phyloP scores from a whole-genome alignment of 2,888 invertebrate species.

The Ophion slaviceki region DNA sequence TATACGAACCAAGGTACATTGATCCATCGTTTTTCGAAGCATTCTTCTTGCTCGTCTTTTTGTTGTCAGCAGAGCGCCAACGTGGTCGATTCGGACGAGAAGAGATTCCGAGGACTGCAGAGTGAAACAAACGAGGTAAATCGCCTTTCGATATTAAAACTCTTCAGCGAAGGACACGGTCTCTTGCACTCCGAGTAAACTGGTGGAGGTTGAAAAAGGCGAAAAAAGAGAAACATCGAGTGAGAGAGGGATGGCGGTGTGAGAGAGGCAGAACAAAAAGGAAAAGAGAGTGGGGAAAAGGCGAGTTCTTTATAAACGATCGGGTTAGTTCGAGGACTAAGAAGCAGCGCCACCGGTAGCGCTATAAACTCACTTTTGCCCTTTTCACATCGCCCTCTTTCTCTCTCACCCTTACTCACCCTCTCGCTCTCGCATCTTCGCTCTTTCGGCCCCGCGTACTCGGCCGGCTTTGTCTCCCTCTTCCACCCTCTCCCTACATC shows the following conservation, averaged over 20 bases:
- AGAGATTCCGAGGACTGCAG: constrained; percentile 69
- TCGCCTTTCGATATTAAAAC: constrained; percentile 66
- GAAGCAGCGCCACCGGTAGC: constrained; percentile 33
- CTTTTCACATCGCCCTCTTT: constrained; percentile 31
- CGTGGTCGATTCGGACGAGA: constrained; percentile 66
- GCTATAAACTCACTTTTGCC: constrained; percentile 57
- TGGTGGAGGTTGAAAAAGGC: constrained; percentile 42
- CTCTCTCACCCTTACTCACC: background rate
- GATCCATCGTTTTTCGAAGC: constrained; percentile 18
- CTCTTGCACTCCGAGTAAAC: constrained; percentile 46
- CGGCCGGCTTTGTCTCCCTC: constrained; percentile 27
- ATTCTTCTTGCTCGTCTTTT: constrained; percentile 36
- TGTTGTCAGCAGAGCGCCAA: constrained; percentile 69
- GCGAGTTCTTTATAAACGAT: constrained; percentile 59
- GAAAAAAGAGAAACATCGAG: constrained; percentile 13
- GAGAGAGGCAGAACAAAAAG: constrained; percentile 1
- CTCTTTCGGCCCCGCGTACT: constrained; percentile 36
- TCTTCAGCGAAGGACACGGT: constrained; percentile 43
- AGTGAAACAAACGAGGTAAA: constrained; percentile 72
- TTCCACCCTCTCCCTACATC: constrained; percentile 39
- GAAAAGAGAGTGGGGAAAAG: background rate
- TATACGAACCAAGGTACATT: constrained; percentile 21
- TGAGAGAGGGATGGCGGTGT: constrained; percentile 10
- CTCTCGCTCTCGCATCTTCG: constrained; percentile 17
- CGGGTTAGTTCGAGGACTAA: constrained; percentile 61